Evolutionary conservation across 2,888 invertebrate species (phyloP).

Genomic region (Autographa pulchrina): DNA sequence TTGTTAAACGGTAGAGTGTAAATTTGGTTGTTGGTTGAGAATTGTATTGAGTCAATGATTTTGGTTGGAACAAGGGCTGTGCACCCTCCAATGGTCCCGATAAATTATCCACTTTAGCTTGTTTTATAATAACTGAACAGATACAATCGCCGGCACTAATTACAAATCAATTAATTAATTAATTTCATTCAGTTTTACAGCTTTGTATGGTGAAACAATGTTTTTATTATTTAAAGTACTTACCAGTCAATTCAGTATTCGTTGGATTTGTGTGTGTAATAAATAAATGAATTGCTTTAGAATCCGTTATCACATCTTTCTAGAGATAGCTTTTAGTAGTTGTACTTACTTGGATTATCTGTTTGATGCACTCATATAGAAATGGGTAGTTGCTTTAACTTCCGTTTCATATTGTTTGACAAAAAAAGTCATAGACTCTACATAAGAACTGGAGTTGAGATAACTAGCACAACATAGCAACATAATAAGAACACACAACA

Average conservation of each 20-base stretch:
- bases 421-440: no score
- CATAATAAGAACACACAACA: slow-evolving; percentile 25
- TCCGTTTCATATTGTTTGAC: no score
- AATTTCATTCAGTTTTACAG: slow-evolving; percentile 20
- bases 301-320: background rate
- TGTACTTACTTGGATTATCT: background rate
- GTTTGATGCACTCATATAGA: no score
- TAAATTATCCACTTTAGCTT: slow-evolving; percentile 52
- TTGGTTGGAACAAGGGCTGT: slow-evolving; percentile 63
- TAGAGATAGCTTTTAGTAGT: background rate
- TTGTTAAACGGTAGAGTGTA: slow-evolving; percentile 31
- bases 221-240: background rate
- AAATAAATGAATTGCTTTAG: background rate
- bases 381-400: no score
- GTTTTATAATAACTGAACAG: slow-evolving; percentile 56
- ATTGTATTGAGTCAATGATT: slow-evolving; percentile 67
- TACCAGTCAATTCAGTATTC: background rate
- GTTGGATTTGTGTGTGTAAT: background rate
- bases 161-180: slow-evolving; percentile 49
- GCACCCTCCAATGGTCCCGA: slow-evolving; percentile 59
- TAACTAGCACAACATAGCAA: slow-evolving; percentile 2
- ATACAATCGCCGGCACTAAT: slow-evolving; percentile 53
- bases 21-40: slow-evolving; percentile 30
- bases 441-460: background rate
- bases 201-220: slow-evolving; percentile 2